Percentiles rank a stretch among this genome's conserved stretches.
Conservation (phyloP, 1,140 invertebrate genomes). For the Drosophila busckii region DNA sequence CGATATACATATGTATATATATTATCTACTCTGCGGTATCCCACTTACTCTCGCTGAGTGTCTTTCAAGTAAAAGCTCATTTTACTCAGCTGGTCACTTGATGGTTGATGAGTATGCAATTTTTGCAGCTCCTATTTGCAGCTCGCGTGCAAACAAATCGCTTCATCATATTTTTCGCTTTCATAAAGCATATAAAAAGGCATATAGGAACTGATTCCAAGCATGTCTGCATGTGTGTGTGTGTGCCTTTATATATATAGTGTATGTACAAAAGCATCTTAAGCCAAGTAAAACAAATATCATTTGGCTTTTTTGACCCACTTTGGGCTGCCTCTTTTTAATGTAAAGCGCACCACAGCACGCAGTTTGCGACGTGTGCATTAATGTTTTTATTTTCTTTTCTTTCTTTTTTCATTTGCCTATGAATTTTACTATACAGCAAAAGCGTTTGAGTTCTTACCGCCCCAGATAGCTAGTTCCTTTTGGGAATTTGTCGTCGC, state of each 20-base stretch:
- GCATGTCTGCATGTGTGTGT: background rate
- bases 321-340: constrained; percentile 63
- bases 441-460: constrained; percentile 69
- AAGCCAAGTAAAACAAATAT: constrained; percentile 76
- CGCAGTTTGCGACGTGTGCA: constrained; percentile 56
- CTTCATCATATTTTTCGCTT: no score
- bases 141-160: constrained; percentile 25
- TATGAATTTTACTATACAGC: constrained; percentile 75
- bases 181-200: constrained; percentile 29
- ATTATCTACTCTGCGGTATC: no score
- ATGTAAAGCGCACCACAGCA: constrained; percentile 53
- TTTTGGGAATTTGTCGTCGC: background rate
- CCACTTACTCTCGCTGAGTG: background rate
- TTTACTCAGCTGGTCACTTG: constrained; percentile 4
- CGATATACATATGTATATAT: background rate
- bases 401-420: constrained; percentile 31
- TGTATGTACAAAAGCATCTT: constrained; percentile 55
- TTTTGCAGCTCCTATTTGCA: constrained; percentile 2
- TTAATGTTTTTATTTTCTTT: background rate
- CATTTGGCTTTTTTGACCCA: constrained; percentile 75
- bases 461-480: background rate
- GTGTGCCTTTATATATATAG: background rate
- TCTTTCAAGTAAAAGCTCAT: background rate
- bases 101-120: constrained; percentile 28
- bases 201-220: background rate